phyloP scores from a whole-genome alignment of 2,888 invertebrate genomes.

The Matsumyia berberina region DNA sequence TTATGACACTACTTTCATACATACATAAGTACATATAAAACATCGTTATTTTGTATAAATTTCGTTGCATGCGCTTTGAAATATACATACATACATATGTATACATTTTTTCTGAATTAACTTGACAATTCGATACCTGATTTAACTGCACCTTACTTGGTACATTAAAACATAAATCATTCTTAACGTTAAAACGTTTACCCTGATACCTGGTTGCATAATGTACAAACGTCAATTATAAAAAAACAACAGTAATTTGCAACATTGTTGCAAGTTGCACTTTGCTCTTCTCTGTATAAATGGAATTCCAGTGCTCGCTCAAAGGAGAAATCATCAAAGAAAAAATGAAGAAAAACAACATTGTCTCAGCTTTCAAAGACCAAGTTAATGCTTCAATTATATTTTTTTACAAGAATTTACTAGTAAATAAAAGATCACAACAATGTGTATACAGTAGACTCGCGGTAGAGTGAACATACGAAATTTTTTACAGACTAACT shows the following conservation, averaged over 20 bases:
- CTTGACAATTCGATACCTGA: too few relatives aligned
- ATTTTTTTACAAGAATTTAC: constrained; percentile 2
- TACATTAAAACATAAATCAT: too few relatives aligned
- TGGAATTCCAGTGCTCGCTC: background rate
- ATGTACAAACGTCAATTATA: constrained; percentile 50
- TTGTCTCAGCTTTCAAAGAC: background rate
- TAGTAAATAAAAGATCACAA: constrained; percentile 2
- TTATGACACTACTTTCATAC: too few relatives aligned
- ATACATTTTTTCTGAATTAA: too few relatives aligned
- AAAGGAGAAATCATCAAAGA: constrained; percentile 10
- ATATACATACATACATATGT: too few relatives aligned
- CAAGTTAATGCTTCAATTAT: constrained; percentile 1
- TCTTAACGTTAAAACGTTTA: constrained; percentile 14
- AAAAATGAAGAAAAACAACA: background rate
- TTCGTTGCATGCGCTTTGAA: too few relatives aligned
- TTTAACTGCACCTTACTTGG: too few relatives aligned
- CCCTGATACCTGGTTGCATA: background rate
- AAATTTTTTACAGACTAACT: too few relatives aligned
- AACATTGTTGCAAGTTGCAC: constrained; percentile 43
- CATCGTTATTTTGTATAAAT: too few relatives aligned
- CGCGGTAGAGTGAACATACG: constrained; percentile 1
- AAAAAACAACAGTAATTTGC: constrained; percentile 35
- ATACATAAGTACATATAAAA: too few relatives aligned
- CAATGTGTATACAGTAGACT: too few relatives aligned
- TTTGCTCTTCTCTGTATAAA: background rate